Conservation (phyloP, 2,888 invertebrate species). For the Trichogramma dendrolimi region DNA sequence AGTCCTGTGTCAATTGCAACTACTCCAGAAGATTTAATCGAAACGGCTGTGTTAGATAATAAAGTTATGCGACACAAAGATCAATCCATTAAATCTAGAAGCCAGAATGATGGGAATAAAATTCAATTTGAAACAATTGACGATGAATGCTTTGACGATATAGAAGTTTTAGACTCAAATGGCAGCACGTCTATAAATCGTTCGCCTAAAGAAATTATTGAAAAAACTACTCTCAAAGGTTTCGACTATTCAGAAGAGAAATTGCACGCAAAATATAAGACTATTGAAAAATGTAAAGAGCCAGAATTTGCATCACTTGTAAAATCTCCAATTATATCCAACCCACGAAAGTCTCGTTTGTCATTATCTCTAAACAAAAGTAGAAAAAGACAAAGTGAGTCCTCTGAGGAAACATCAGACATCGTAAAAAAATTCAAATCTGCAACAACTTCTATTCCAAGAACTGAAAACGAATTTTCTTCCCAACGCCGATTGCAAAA, state of each 20-base stretch:
- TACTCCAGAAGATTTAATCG: constrained; percentile 21
- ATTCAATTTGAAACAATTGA: background rate
- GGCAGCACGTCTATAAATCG: background rate
- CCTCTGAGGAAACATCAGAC: background rate
- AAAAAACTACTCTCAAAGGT: background rate
- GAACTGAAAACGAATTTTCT: constrained; percentile 1
- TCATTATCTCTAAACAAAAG: constrained; percentile 4
- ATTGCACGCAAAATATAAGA: background rate
- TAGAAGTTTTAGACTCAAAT: constrained; percentile 10
- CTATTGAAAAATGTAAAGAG: constrained; percentile 2
- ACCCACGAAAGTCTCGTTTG: background rate
- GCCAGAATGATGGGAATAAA: background rate
- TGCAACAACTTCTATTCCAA: constrained; percentile 30
- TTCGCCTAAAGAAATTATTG: too few relatives aligned
- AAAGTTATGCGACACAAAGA: background rate
- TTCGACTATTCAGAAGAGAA: background rate
- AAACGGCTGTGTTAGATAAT: background rate
- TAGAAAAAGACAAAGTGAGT: background rate
- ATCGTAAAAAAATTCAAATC: constrained; percentile 33
- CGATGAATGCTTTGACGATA: constrained; percentile 9
- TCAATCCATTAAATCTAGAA: background rate
- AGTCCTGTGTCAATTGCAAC: constrained; percentile 33
- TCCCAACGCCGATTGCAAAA: background rate
- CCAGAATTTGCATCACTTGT: background rate
- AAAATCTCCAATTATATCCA: background rate